Evolutionary conservation across 2,888 invertebrate genomes (phyloP), one percentile per base, ranked within the genome.

Genomic region (Fragum sueziense): DNA sequence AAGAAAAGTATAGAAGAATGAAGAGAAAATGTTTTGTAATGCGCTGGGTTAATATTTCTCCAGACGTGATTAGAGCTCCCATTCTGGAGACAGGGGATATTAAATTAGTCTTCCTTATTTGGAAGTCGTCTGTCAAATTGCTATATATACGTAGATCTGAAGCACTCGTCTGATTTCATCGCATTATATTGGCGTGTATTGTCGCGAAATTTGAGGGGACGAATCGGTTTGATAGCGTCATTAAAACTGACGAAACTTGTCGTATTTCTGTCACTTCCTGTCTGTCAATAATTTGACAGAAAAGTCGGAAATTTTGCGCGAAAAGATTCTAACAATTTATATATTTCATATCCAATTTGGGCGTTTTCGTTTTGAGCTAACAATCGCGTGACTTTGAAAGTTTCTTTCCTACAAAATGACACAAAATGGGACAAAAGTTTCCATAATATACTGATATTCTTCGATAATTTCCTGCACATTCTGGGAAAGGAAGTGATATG

Each of bases 101-200:
- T 65, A n/a, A 65, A 65, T 65, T 65, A 65, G 37, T 41, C 65
- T 25, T 61, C 61, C 61, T 61, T 33, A 61, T 61, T 57, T 57
- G 57, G 57, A 61, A 61, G 31, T 61, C 61, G 33, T 6, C 33
- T 33, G 61, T 61, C 61, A 61, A 61, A 61, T 33, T 61, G 61
- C 61, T 33, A 31, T 61, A 61, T 33, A 14, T 61, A 61, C 33
- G 61, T 61, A 61, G 4, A 61, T 33, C n/a, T 33, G 33, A 61
- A 61, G 29, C 17, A 47, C 14, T 61, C 61, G 61, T 31, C 61
- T 61, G 61, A 33, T n/a, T 61, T 57, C 17, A 14, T 47, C 47
- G 25, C 14, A 57, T 57, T 25, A 57, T 57, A 57, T 57, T 57
- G 57, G 57, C 57, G 57, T 57, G 57, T n/a, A 57, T 57, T 57